Evolutionary conservation across 2,888 invertebrate genomes (phyloP).

Genomic region (Bedellia somnulentella): DNA sequence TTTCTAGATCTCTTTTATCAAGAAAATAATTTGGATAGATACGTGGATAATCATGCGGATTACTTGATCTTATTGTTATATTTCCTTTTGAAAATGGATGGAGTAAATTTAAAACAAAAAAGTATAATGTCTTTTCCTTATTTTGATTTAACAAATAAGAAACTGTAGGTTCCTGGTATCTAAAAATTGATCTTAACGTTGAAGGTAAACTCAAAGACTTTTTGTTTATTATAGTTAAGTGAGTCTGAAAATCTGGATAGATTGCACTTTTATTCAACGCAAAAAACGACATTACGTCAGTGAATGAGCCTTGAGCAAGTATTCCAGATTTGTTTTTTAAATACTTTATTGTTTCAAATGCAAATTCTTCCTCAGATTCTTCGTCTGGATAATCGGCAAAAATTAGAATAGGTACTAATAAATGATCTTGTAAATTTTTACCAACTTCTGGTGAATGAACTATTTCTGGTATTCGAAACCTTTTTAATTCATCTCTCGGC

Average conservation of each 20-base stretch:
- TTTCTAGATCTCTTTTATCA: conserved; percentile 50
- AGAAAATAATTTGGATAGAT: conserved; percentile 67
- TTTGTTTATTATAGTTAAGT: conserved; percentile 18
- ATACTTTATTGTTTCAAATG: conserved; percentile 41
- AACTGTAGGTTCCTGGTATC: conserved; percentile 18
- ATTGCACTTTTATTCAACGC: conserved; percentile 25
- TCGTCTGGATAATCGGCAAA: conserved; percentile 21
- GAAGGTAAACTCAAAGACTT: conserved; percentile 32
- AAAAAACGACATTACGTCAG: conserved; percentile 67
- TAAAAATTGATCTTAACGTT: conserved; percentile 12
- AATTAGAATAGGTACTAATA: conserved; percentile 29
- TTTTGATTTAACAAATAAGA: conserved; percentile 19
- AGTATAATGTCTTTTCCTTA: conserved; percentile 21
- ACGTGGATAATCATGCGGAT: conserved; percentile 61
- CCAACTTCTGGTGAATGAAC: conserved; percentile 47
- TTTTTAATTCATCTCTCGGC: conserved; percentile 25
- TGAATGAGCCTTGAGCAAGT: conserved; percentile 39
- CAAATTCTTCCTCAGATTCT: conserved; percentile 14
- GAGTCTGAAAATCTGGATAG: conserved; percentile 26
- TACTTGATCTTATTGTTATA: conserved; percentile 51
- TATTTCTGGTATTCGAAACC: conserved; percentile 27
- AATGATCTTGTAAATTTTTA: conserved; percentile 57
- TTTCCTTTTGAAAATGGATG: conserved; percentile 58
- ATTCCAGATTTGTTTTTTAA: conserved; percentile 48
- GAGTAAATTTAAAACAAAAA: conserved; percentile 28